Evolutionary conservation across 2,113 vertebrate species (phyloP), one percentile per base, ranked within the genome.

Genomic region (Macroglossus sobrinus): DNA sequence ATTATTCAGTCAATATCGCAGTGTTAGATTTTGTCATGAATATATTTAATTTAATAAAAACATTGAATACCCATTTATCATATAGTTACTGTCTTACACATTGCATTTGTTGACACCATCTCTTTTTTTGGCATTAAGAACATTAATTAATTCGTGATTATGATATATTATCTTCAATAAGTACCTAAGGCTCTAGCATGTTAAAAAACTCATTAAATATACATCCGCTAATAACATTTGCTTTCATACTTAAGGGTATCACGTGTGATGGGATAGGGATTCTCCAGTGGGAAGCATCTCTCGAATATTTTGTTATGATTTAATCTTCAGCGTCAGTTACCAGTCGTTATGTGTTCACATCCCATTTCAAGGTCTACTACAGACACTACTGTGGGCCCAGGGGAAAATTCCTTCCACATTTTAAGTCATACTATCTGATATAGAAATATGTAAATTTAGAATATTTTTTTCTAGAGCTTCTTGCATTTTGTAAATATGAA

Each of bases 1-100:
- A 99, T 99, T 99, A 99, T 99, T 98, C 95, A 98, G 98, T 99
- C 98, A 98, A 98, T 98, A 98, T 98, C 98, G 98, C 98, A 98
- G 97, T 98, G 97, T 98, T 98, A 98, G 76, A 96, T 99, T 98
- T 98, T 98, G 98, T 98, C 97, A 68, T 96, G 97, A 98, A 98
- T 98, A 97, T 95, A 98, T 98, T 98, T 98, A 98, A 98, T 98
- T 97, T 98, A 98, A 98, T 98, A 99, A 98, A 92, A 99, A 98
- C 97, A 81, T 14, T 57, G 93, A 93, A 21, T 91, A 89, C 86
- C 93, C 89, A 89, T 97, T 98, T 98, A 96, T 98, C 94, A 96
- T 89, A 94, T 79, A 59, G 86, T 97, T 98, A 92, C 85, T 33
- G 82, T 95, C 95, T 98, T 85, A 97, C 96, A 91, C 45, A n/a